Percentiles rank a stretch among this genome's conserved stretches.
These are phyloP conservation scores for Oxyura jamaicensis DNA, from an alignment of 2,113 vertebrate species.

Conservation along the genomic window DNA sequence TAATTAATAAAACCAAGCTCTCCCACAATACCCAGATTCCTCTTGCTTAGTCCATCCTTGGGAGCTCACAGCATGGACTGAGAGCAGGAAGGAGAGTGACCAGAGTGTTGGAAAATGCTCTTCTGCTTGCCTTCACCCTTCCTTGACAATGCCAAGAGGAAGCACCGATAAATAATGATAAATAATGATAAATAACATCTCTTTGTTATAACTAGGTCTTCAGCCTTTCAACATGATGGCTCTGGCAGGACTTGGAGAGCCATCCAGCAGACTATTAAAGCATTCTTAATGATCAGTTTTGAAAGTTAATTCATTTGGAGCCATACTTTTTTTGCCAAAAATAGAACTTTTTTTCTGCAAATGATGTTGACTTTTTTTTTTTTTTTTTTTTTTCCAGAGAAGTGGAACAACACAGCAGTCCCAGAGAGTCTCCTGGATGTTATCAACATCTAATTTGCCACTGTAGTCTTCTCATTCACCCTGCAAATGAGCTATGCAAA, in stretches of 20 bases:
- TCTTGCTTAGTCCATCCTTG: neutral
- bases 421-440: constrained; percentile 53
- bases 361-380: neutral
- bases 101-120: neutral
- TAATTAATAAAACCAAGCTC: neutral
- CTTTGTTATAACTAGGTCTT: neutral
- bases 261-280: constrained; percentile 53
- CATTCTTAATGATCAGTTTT: constrained; percentile 46
- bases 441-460: constrained; percentile 30
- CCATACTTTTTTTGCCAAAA: neutral
- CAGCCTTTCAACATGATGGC: constrained; percentile 26
- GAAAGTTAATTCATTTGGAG: constrained; percentile 59
- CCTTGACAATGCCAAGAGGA: constrained; percentile 21
- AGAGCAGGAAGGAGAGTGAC: neutral
- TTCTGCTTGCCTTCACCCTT: neutral
- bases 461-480: constrained; percentile 22
- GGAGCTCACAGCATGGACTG: neutral
- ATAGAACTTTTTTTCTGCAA: neutral
- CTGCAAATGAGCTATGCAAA: constrained; percentile 24
- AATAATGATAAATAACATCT: constrained; percentile 25
- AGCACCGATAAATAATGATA: constrained; percentile 50
- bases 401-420: neutral
- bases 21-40: neutral
- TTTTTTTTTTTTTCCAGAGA: neutral
- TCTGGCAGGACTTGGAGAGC: constrained; percentile 55